Conservation (phyloP, 2,888 invertebrate species). For the Tachina fera region DNA sequence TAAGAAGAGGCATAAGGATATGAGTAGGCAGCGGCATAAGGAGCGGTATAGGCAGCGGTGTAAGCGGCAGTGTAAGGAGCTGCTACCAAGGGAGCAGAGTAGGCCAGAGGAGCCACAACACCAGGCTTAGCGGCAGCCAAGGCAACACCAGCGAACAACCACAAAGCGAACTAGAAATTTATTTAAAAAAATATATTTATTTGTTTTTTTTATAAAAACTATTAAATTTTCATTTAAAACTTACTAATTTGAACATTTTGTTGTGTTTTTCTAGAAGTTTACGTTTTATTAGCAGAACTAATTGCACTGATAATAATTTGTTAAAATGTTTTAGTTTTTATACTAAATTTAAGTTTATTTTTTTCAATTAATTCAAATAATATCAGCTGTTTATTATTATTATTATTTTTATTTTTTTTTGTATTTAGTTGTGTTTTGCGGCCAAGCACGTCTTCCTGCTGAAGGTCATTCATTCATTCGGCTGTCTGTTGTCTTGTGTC, state of each 20-base stretch:
- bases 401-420: background rate
- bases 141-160: slow-evolving; percentile 73
- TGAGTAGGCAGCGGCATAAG: slow-evolving; percentile 73
- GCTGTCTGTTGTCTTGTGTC: slow-evolving; percentile 10
- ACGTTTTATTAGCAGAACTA: slow-evolving; percentile 28
- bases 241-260: slow-evolving; percentile 74
- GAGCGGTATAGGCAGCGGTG: slow-evolving; percentile 73
- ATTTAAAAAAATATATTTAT: slow-evolving; percentile 18
- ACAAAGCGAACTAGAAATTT: slow-evolving; percentile 69
- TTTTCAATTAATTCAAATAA: slow-evolving; percentile 1
- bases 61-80: slow-evolving; percentile 71
- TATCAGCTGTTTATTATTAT: slow-evolving; percentile 30
- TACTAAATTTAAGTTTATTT: slow-evolving; percentile 29
- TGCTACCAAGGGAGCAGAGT: slow-evolving; percentile 72
- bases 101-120: slow-evolving; percentile 73
- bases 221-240: slow-evolving; percentile 30
- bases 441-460: slow-evolving; percentile 62
- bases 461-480: slow-evolving; percentile 38
- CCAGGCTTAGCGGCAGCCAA: slow-evolving; percentile 73
- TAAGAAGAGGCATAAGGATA: slow-evolving; percentile 73
- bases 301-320: slow-evolving; percentile 60
- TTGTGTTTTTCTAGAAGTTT: background rate
- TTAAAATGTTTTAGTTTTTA: slow-evolving; percentile 49
- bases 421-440: background rate
- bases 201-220: too few relatives aligned